A percentile compares a stretch with the other conserved stretches of the same genome.
Conservation (phyloP, 2,888 invertebrate genomes). For the Drosophila yooni region DNA sequence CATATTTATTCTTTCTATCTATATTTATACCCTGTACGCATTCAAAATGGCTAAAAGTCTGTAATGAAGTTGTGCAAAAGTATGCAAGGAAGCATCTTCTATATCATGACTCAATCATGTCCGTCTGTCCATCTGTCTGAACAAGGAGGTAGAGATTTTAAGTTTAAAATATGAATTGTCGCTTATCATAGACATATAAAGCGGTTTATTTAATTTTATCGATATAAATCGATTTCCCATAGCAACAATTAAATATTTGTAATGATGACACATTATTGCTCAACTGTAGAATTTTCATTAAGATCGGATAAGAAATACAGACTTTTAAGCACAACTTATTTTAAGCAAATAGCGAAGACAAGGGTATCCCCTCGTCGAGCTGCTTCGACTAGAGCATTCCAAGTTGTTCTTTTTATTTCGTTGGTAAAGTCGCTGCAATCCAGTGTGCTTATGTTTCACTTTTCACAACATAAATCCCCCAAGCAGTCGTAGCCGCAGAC, state of each 20-base stretch:
- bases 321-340: not conserved
- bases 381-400: not conserved
- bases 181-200: no score
- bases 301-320: not conserved
- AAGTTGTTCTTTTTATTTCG: slow-evolving; percentile 41
- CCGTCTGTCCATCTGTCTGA: not conserved
- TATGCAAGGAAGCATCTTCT: not conserved
- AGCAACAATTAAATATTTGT: not conserved
- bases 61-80: no score
- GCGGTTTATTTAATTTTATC: no score
- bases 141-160: not conserved
- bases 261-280: not conserved
- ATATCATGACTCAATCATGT: not conserved
- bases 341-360: not conserved
- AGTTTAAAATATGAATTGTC: no score
- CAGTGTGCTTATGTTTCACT: slow-evolving; percentile 79
- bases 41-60: not conserved
- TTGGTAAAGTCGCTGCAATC: slow-evolving; percentile 70
- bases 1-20: slow-evolving; percentile 16
- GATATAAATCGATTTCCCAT: not conserved
- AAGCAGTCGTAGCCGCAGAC: slow-evolving; percentile 55
- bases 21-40: not conserved
- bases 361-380: not conserved
- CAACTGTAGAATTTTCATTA: not conserved
- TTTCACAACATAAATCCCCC: slow-evolving; percentile 79